Percentiles rank a stretch among this genome's conserved stretches.
phyloP scores from a whole-genome alignment of 2,797 vertebrate species.

The Crypturellus tataupa region DNA sequence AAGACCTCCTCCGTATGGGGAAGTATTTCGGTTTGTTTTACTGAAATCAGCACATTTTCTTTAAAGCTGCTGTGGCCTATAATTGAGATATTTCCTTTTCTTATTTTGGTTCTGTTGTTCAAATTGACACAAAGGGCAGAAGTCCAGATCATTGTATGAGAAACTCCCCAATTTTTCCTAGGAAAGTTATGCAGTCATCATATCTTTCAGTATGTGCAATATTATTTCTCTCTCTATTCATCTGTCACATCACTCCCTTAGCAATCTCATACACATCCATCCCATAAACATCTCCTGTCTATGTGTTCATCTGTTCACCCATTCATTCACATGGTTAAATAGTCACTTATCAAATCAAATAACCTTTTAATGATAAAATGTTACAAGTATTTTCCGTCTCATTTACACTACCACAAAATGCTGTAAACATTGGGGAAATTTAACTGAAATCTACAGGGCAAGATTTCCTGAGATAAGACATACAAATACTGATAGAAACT shows the following conservation, averaged over 20 bases:
- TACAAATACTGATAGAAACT: not conserved
- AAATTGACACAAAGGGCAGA: not conserved
- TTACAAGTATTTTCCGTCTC: not conserved
- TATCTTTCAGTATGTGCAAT: not conserved
- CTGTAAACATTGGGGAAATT: not conserved
- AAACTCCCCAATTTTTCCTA: not conserved
- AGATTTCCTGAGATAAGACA: not conserved
- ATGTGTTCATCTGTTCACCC: not conserved
- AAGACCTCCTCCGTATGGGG: not conserved
- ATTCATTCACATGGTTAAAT: not conserved
- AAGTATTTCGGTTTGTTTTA: constrained; percentile 4
- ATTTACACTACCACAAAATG: not conserved
- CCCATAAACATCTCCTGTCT: not conserved
- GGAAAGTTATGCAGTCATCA: not conserved
- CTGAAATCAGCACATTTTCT: constrained; percentile 38
- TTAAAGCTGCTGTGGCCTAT: not conserved
- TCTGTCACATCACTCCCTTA: not conserved
- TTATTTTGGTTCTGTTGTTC: not conserved
- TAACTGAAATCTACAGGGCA: not conserved
- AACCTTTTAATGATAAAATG: not conserved
- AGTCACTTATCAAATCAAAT: not conserved
- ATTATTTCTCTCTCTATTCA: not conserved
- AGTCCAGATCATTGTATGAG: not conserved
- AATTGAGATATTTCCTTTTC: not conserved
- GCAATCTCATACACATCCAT: too few relatives aligned